A percentile compares a stretch with the other conserved stretches of the same genome.
These are phyloP conservation scores for Tineola bisselliella DNA, from an alignment of 2,888 invertebrate genomes.

Conservation along the genomic window DNA sequence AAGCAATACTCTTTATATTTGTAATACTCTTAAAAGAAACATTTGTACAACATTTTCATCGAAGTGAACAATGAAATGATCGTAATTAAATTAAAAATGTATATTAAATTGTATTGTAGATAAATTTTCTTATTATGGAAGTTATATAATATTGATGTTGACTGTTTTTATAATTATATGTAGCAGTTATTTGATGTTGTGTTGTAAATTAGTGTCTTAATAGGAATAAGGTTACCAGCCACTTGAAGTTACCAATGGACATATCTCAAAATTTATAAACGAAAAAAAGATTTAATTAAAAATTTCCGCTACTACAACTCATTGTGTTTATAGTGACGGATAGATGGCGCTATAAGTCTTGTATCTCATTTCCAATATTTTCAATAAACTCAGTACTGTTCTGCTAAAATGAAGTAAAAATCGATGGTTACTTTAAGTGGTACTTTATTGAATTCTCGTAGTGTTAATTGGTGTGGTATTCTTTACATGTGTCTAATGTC, in stretches of 20 bases:
- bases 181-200: slow-evolving; percentile 69
- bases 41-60: slow-evolving; percentile 33
- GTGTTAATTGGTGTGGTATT: slow-evolving; percentile 64
- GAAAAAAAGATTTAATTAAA: too few relatives aligned
- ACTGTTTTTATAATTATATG: slow-evolving; percentile 69
- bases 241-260: slow-evolving; percentile 17
- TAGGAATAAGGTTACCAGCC: slow-evolving; percentile 40
- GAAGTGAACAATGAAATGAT: slow-evolving; percentile 35
- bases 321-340: too few relatives aligned
- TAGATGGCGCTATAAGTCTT: too few relatives aligned
- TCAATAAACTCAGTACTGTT: too few relatives aligned
- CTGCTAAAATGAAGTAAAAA: too few relatives aligned
- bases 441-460: slow-evolving; percentile 57
- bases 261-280: too few relatives aligned
- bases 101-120: slow-evolving; percentile 43
- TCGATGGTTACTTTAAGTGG: slow-evolving; percentile 46
- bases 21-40: slow-evolving; percentile 47
- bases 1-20: slow-evolving; percentile 66
- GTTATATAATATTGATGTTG: slow-evolving; percentile 68
- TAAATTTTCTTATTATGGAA: slow-evolving; percentile 59
- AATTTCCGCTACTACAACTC: too few relatives aligned
- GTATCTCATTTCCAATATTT: too few relatives aligned
- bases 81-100: slow-evolving; percentile 40
- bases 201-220: slow-evolving; percentile 68
- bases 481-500: slow-evolving; percentile 58